Percentiles rank a stretch among this genome's conserved stretches.
phyloP scores from a whole-genome alignment of 2,888 invertebrate species.

The Dryadula phaetusa region DNA sequence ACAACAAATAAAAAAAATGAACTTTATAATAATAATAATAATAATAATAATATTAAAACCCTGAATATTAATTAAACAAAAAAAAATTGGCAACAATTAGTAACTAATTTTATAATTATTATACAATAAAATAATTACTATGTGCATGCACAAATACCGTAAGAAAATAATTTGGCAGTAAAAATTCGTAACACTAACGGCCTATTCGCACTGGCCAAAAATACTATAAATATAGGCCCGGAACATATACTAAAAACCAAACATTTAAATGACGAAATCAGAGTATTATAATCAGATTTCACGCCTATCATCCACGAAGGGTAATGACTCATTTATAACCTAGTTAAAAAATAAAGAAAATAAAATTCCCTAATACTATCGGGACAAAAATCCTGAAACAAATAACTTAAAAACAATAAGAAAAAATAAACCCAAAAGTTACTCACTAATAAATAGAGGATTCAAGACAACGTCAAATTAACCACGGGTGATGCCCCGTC shows the following conservation, averaged over 20 bases:
- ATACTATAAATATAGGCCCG: slow-evolving; percentile 82
- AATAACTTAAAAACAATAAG: slow-evolving; percentile 84
- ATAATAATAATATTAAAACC: slow-evolving; percentile 77
- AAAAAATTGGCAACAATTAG: slow-evolving; percentile 83
- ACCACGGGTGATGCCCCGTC: slow-evolving; percentile 59
- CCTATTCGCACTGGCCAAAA: slow-evolving; percentile 81
- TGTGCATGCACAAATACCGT: slow-evolving; percentile 84
- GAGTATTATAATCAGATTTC: slow-evolving; percentile 72
- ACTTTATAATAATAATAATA: slow-evolving; percentile 60
- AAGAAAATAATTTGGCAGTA: slow-evolving; percentile 85
- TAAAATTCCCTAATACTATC: slow-evolving; percentile 84
- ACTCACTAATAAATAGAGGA: slow-evolving; percentile 83
- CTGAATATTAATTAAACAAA: slow-evolving; percentile 80
- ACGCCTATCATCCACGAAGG: slow-evolving; percentile 76
- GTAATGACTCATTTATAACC: slow-evolving; percentile 77
- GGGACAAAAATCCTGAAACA: slow-evolving; percentile 85
- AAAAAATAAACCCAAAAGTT: slow-evolving; percentile 83
- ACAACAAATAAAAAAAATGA: slow-evolving; percentile 80
- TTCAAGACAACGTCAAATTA: slow-evolving; percentile 76
- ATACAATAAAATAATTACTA: slow-evolving; percentile 83
- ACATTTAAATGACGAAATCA: slow-evolving; percentile 79
- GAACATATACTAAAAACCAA: slow-evolving; percentile 80
- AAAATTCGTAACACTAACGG: slow-evolving; percentile 83
- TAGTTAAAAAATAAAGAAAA: slow-evolving; percentile 82
- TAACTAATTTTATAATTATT: slow-evolving; percentile 80